phyloP scores from a whole-genome alignment of 2,888 invertebrate genomes.

The Scaptomyza polygonia region DNA sequence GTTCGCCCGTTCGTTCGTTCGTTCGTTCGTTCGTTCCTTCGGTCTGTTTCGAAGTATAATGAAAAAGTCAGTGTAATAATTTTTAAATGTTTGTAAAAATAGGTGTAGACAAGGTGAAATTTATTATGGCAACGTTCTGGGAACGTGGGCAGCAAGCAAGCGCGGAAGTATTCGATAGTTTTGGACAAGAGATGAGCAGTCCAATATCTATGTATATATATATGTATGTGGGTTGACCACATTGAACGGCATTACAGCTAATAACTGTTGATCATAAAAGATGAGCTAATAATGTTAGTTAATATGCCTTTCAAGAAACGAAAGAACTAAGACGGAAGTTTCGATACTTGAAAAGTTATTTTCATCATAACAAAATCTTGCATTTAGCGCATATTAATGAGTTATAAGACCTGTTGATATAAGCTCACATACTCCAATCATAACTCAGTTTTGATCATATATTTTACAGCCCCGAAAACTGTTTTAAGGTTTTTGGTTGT shows the following conservation, averaged over 20 bases:
- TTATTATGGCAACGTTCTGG: slow-evolving; percentile 74
- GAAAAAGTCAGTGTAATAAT: slow-evolving; percentile 80
- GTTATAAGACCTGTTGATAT: not conserved
- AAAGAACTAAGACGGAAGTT: not conserved
- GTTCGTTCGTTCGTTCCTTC: slow-evolving; percentile 8
- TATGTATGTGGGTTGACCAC: slow-evolving; percentile 34
- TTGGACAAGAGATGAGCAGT: slow-evolving; percentile 59
- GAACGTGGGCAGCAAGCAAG: slow-evolving; percentile 58
- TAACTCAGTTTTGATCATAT: slow-evolving; percentile 4
- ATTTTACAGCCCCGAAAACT: slow-evolving; percentile 19
- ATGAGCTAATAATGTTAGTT: not conserved
- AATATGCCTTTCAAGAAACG: not conserved
- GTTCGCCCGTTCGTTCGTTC: slow-evolving; percentile 18
- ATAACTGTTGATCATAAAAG: slow-evolving; percentile 26
- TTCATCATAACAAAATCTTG: not conserved
- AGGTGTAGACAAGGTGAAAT: slow-evolving; percentile 82
- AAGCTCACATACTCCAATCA: not conserved
- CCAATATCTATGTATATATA: slow-evolving; percentile 2
- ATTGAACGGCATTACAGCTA: slow-evolving; percentile 25
- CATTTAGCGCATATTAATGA: not conserved
- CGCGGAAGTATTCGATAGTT: slow-evolving; percentile 58
- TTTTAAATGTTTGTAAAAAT: slow-evolving; percentile 79
- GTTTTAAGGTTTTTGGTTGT: slow-evolving; percentile 27
- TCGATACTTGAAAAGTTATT: not conserved
- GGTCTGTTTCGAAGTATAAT: slow-evolving; percentile 62